Evolutionary conservation across 2,888 invertebrate genomes (phyloP).

Genomic region (Rhagonycha lutea): DNA sequence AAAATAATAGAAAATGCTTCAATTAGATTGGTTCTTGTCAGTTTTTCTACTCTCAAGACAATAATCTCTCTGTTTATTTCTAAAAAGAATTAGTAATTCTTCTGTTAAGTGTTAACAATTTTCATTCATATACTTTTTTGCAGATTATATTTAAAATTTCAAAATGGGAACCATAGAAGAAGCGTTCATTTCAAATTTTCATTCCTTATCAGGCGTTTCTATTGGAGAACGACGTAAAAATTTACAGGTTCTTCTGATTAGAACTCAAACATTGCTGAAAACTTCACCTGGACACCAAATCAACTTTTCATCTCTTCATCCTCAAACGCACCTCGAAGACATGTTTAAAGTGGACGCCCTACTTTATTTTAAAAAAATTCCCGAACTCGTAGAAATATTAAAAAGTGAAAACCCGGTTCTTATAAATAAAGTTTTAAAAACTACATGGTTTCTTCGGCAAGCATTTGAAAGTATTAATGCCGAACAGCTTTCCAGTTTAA

Average conservation of each 20-base stretch:
- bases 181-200: conserved; percentile 1
- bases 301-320: conserved; percentile 2
- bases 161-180: conserved; percentile 3
- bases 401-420: conserved; percentile 23
- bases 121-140: neutral
- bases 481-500: conserved; percentile 2
- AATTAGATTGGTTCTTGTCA: no score
- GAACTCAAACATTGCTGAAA: neutral
- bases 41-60: no score
- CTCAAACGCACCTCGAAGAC: conserved; percentile 15
- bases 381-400: conserved; percentile 22
- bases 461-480: conserved; percentile 2
- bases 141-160: neutral
- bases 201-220: neutral
- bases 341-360: conserved; percentile 18
- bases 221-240: conserved; percentile 6
- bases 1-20: no score
- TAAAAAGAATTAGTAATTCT: no score
- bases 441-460: conserved; percentile 6
- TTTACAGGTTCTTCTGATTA: neutral
- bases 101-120: neutral
- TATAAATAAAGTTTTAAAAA: conserved; percentile 24
- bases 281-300: neutral
- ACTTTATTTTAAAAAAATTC: conserved; percentile 18
- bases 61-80: no score